Evolutionary conservation across 2,888 invertebrate genomes (phyloP).

Genomic region (Encarsia formosa): DNA sequence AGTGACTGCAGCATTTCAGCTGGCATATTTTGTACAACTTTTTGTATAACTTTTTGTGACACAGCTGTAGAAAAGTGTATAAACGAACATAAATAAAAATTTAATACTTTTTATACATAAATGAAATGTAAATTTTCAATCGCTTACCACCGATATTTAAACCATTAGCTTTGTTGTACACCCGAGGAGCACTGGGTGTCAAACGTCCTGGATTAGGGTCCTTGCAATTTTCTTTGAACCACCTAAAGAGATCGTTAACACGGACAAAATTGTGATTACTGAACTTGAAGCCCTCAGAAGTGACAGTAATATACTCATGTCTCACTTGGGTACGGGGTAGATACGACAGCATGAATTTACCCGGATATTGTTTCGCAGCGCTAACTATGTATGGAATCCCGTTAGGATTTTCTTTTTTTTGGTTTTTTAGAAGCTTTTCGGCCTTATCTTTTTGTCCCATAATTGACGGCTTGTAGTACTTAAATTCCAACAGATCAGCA

Average conservation of each 20-base stretch:
- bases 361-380: slow-evolving; percentile 80
- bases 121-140: no score
- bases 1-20: slow-evolving; percentile 68
- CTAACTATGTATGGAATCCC: slow-evolving; percentile 87
- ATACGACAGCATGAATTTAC: slow-evolving; percentile 92
- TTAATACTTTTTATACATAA: no score
- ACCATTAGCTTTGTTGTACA: slow-evolving; percentile 57
- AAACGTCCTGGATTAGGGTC: slow-evolving; percentile 74
- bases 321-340: slow-evolving; percentile 78
- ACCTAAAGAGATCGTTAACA: slow-evolving; percentile 74
- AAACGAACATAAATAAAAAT: no score
- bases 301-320: slow-evolving; percentile 89
- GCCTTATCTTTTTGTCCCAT: slow-evolving; percentile 81
- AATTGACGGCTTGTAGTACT: slow-evolving; percentile 78
- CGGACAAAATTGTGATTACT: slow-evolving; percentile 84
- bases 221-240: slow-evolving; percentile 98
- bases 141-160: slow-evolving; percentile 30
- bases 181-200: slow-evolving; percentile 71
- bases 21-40: slow-evolving; percentile 68
- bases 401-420: slow-evolving; percentile 80
- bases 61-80: slow-evolving; percentile 53
- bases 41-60: slow-evolving; percentile 65
- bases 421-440: slow-evolving; percentile 82
- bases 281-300: slow-evolving; percentile 90
- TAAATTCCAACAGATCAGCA: slow-evolving; percentile 85